Evolutionary conservation across 2,113 vertebrate species (phyloP), one percentile per base, ranked within the genome.

Genomic region (Canis aureus): DNA sequence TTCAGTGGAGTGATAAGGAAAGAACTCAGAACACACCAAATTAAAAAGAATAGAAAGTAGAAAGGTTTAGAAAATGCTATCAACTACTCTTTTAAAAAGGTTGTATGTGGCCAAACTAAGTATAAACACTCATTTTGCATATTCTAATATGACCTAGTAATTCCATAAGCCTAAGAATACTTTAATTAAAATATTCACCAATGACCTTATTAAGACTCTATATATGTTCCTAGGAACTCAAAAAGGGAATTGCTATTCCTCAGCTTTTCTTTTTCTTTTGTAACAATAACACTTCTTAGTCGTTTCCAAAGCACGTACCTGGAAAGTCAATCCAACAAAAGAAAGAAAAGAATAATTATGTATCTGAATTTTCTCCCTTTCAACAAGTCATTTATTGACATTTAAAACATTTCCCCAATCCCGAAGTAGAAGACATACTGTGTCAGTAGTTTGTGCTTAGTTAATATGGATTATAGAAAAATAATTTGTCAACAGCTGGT

Each of bases 391-490:
- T 79, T 53, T 66, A 64, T 15, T 29, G 27, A 95, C 22, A 84
- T 84, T 59, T 95, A 10, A 1, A 43, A 90, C 60, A 19, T 64
- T 55, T 69, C 1, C 29, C 5, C 43, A 85, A 20, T 89, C 43
- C 16, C 25, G 22, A 88, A 79, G 1, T 73, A 29, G 32, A 94
- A 89, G 20, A 17, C 0, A 83, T 51, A 53, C 23, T 71, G 20
- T 43, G 11, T 57, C 3, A 4, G 5, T 84, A 71, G 49, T 62
- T 86, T 93, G 29, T 62, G 22, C 29, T 82, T 69, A 93, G 27
- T 1, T 95, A 43, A 60, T 55, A 53, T 53, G 49, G 10, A 74
- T 94, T 87, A 90, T 8, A 94, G 49, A 49, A 93, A 95, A 73
- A 93, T 81, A 82, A 95, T 81, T 55, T 82, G 17, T 25, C 38